These are phyloP conservation scores for Amphipoea oculea DNA, from an alignment of 2,888 invertebrate species.

Conservation along the genomic window DNA sequence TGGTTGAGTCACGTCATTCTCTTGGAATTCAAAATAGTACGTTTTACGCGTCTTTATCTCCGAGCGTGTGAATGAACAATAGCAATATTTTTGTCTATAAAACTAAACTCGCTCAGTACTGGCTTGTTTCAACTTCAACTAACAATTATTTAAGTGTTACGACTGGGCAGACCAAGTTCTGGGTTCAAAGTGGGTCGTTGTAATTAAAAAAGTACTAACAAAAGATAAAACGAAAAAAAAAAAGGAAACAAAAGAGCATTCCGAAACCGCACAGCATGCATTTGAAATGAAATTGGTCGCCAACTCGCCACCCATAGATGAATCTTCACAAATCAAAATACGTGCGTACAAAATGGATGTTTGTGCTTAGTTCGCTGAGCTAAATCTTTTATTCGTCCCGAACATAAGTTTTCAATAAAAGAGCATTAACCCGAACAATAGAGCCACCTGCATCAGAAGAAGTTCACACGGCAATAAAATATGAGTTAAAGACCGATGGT, in stretches of 20 bases:
- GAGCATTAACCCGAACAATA: constrained; percentile 75
- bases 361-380: constrained; percentile 50
- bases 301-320: constrained; percentile 26
- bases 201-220: constrained; percentile 23
- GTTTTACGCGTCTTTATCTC: constrained; percentile 53
- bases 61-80: constrained; percentile 65
- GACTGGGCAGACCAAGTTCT: constrained; percentile 2
- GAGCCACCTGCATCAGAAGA: constrained; percentile 71
- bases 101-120: constrained; percentile 33
- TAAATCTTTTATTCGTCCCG: constrained; percentile 55
- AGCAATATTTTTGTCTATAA: constrained; percentile 38
- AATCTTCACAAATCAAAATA: constrained; percentile 49
- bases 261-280: constrained; percentile 38
- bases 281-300: constrained; percentile 30
- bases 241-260: constrained; percentile 3
- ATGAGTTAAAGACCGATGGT: constrained; percentile 68
- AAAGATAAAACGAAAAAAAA: neutral
- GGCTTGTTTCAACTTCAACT: constrained; percentile 9
- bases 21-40: constrained; percentile 57
- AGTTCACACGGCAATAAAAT: constrained; percentile 83
- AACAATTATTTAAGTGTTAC: constrained; percentile 9
- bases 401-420: constrained; percentile 57
- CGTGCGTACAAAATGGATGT: constrained; percentile 61
- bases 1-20: constrained; percentile 56
- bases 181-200: constrained; percentile 2